A percentile compares a stretch with the other conserved stretches of the same genome.
Evolutionary conservation across 2,797 vertebrate species (phyloP).

Genomic region (Malurus splendens): DNA sequence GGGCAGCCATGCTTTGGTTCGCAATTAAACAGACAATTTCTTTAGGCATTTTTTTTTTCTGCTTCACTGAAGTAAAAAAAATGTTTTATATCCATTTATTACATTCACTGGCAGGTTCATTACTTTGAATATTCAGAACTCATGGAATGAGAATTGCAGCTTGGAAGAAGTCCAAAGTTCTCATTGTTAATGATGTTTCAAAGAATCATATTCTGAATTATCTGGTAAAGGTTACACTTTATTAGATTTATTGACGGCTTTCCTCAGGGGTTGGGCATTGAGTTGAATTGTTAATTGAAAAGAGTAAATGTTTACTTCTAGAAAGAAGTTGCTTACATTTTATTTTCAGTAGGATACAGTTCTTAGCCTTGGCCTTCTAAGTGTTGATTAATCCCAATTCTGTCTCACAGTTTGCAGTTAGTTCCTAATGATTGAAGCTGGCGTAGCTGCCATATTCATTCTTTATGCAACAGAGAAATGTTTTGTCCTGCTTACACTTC

Average conservation of each 20-base stretch:
- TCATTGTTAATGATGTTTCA: conserved; percentile 2
- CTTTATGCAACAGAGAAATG: not conserved
- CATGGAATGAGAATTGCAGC: not conserved
- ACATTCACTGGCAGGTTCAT: conserved; percentile 15
- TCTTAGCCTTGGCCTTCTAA: not conserved
- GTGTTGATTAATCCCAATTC: conserved; percentile 2
- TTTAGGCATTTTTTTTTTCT: conserved; percentile 1
- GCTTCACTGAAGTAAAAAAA: conserved; percentile 32
- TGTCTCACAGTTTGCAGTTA: not conserved
- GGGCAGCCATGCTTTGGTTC: conserved; percentile 20
- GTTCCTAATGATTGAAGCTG: conserved; percentile 17
- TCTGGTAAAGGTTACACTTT: conserved; percentile 2
- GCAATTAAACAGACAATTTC: conserved; percentile 41
- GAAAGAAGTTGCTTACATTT: not conserved
- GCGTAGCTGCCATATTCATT: not conserved
- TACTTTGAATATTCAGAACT: conserved; percentile 34
- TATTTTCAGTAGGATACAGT: not conserved
- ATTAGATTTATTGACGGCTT: conserved; percentile 48
- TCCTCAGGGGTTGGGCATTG: not conserved
- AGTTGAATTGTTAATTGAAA: not conserved
- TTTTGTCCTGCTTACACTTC: not conserved
- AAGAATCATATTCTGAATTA: conserved; percentile 32
- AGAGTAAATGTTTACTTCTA: not conserved
- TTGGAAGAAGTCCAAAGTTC: conserved; percentile 19
- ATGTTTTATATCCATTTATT: conserved; percentile 20